Base-by-base conservation (phyloP, 2,888 invertebrate genomes). In the Pachycephus smyrnensis region DNA sequence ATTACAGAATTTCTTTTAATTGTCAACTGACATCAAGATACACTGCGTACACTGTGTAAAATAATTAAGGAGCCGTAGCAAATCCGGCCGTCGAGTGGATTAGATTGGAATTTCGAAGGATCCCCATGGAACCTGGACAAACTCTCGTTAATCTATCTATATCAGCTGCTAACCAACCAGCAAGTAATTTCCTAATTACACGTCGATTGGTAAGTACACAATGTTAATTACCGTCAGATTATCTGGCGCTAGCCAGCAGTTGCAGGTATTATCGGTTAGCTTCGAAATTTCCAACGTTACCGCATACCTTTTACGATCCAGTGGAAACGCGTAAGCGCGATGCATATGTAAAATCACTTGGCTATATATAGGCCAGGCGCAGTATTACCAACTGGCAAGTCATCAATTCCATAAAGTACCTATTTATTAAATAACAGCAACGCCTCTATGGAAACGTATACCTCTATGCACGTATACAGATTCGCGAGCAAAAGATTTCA, bases 141-240 rank as follows among this genome's bases (percentile, higher is more conserved):
- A 31, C 71, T 71, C 71, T 32, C 12, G 71, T 32, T 15, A 31
- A 71, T 71, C 71, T 15, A 30, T 71, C 71, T 32, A 71, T 55
- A 33, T 23, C 71, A 30, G 71, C 30, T 32, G 71, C 31, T 15
- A 71, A 33, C 31, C 71, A 71, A 33, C 71, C 71, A 71, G 71
- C 71, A 71, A 69, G 71, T 80, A 80, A 80, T 76, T 80, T 76
- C 73, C 76, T 80, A 80, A 80, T 80, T 80, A 80, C 80, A 80
- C 73, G 69, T 37, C 76, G 76, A 80, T 31, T 71, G 74, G 35
- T 23, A 30, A 32, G 69, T 80, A 80, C 76, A 76, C 71, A 69
- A 69, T 73, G 71, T 80, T 80, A 80, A 80, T 80, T 80, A 71
- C 31, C 31, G 15, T 9, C 71, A 33, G 30, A 12, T 30, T 71